phyloP scores from a whole-genome alignment of 2,113 vertebrate genomes.

The Ovis aries region ARS-UI_Ramb_v3.0 NC_056074.1:37639501-37640000 shows the following conservation, averaged over 20 bases:
- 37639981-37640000: neutral
- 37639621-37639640: constrained; percentile 88
- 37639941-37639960: neutral
- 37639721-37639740: neutral
- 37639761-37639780: neutral
- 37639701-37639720: neutral
- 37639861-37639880: neutral
- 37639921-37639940: neutral
- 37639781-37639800: neutral
- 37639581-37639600: constrained; percentile 80
- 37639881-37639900: neutral
- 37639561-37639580: neutral
- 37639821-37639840: neutral
- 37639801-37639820: neutral
- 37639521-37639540: neutral
- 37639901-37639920: neutral
- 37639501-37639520: neutral
- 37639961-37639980: neutral
- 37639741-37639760: neutral
- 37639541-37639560: neutral
- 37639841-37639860: neutral
- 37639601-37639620: constrained; percentile 86
- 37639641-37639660: constrained; percentile 91
- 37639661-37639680: constrained; percentile 82
- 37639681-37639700: neutral